phyloP scores from a whole-genome alignment of 2,888 invertebrate genomes.

The Lasioglossum zephyrum region DNA sequence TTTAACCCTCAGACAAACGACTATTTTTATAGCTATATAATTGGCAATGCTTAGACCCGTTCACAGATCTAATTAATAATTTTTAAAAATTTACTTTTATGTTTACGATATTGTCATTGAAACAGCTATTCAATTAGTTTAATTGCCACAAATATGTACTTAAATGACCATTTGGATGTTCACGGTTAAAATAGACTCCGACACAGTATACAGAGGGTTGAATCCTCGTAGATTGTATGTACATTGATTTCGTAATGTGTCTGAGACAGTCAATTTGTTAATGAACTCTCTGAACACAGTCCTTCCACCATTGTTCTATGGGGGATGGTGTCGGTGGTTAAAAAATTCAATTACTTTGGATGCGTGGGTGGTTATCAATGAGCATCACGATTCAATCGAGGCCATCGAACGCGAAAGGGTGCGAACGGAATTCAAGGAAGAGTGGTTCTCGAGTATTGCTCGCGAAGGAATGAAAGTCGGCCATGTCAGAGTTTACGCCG shows the following conservation, averaged over 20 bases:
- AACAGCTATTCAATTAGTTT: no score
- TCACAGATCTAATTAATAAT: no score
- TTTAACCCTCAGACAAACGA: no score
- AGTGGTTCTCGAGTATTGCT: conserved; percentile 19
- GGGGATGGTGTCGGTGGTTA: background rate
- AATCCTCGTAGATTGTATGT: no score
- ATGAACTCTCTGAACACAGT: background rate
- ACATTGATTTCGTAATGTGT: background rate
- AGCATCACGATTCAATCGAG: background rate
- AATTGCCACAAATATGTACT: no score
- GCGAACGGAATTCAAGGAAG: conserved; percentile 26
- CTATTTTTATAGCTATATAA: no score
- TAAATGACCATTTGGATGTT: no score
- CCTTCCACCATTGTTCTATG: background rate
- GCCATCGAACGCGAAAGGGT: background rate
- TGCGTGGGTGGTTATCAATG: background rate
- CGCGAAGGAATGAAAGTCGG: conserved; percentile 49
- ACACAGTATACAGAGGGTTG: no score
- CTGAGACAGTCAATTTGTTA: background rate
- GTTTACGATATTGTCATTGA: no score
- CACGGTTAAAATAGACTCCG: no score
- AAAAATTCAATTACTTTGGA: background rate
- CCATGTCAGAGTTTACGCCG: conserved; percentile 56
- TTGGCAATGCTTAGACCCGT: no score
- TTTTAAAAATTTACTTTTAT: no score